Conservation (phyloP, 2,113 vertebrate species). For the Microcebus griseorufus region DNA sequence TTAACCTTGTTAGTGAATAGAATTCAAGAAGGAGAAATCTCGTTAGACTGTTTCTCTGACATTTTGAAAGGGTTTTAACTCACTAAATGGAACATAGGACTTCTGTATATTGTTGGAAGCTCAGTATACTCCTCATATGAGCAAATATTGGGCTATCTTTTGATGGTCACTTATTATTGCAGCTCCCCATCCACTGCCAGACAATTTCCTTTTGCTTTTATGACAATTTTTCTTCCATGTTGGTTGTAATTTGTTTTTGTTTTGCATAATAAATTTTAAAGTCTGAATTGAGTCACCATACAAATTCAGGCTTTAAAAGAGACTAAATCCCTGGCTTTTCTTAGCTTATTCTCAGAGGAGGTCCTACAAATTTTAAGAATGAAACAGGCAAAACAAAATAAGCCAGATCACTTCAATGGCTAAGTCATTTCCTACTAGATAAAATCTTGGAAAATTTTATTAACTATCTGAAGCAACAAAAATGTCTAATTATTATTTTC, state of each 20-base stretch:
- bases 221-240: neutral
- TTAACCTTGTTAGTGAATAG: slow-evolving; percentile 61
- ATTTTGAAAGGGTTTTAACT: slow-evolving; percentile 66
- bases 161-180: neutral
- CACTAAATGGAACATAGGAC: neutral
- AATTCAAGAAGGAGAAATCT: slow-evolving; percentile 61
- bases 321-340: neutral
- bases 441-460: neutral
- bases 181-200: neutral
- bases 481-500: neutral
- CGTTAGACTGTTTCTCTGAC: slow-evolving; percentile 22
- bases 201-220: neutral
- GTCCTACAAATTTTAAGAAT: neutral
- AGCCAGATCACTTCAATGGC: neutral
- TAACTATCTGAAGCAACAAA: neutral
- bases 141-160: neutral
- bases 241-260: neutral
- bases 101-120: neutral
- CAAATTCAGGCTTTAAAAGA: slow-evolving; percentile 26
- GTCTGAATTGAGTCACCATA: neutral
- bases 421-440: neutral
- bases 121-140: neutral
- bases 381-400: neutral
- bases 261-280: neutral
- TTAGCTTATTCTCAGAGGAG: neutral